Evolutionary conservation across 30 jellyfish, hydroid and myxozoan genomes (phyloP), one percentile per base, ranked within the genome.

Genomic region (Clytia hemisphaerica): DNA sequence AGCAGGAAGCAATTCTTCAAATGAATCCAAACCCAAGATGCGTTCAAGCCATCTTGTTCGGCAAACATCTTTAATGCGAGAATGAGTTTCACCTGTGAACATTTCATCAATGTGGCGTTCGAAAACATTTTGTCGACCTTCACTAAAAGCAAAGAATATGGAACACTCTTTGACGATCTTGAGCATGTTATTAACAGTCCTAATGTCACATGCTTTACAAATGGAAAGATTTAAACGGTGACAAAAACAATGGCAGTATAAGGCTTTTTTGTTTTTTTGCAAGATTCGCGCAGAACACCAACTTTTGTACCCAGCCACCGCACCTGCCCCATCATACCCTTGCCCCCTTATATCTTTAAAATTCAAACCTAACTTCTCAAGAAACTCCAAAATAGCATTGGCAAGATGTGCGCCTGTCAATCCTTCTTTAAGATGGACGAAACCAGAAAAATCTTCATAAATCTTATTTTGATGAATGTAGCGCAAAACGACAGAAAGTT

Each of bases 311-410:
- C 91, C 83, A 16, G 68, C 60, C 91, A 77, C 66, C 30, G 64
- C 66, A 49, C 82, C 82, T 14, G 83, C 91, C 27, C 76, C 91
- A 64, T 77, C n/a, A n/a, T n/a, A n/a, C n/a, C n/a, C n/a, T n/a
- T n/a, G n/a, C n/a, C n/a, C n/a, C n/a, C n/a, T n/a, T n/a, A n/a
- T n/a, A n/a, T n/a, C n/a, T n/a, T n/a, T n/a, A n/a, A n/a, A n/a
- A n/a, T n/a, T n/a, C n/a, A n/a, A n/a, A n/a, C n/a, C n/a, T n/a
- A n/a, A n/a, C n/a, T n/a, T n/a, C n/a, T n/a, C n/a, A n/a, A n/a
- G n/a, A n/a, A n/a, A n/a, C n/a, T n/a, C n/a, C n/a, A n/a, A n/a
- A n/a, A n/a, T n/a, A n/a, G n/a, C n/a, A n/a, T n/a, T n/a, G n/a
- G n/a, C n/a, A n/a, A n/a, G n/a, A n/a, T n/a, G n/a, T n/a, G n/a